phyloP scores from a whole-genome alignment of 2,113 vertebrate genomes.

The Struthio camelus region DNA sequence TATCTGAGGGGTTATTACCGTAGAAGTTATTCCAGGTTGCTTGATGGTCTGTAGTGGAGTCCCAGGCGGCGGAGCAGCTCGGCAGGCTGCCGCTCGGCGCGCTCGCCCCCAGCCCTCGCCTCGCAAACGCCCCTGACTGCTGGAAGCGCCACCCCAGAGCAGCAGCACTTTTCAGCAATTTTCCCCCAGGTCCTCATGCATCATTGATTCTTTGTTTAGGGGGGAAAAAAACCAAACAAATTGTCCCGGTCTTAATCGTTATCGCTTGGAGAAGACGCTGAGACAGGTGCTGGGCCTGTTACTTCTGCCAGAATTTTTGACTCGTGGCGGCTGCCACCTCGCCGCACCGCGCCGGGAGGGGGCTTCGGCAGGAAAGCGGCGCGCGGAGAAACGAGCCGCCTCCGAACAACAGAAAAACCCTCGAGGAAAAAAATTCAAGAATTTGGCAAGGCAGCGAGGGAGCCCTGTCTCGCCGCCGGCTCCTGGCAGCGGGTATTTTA shows the following conservation, averaged over 20 bases:
- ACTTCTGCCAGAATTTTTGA: constrained; percentile 50
- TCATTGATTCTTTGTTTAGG: constrained; percentile 73
- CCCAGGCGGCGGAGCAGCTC: constrained; percentile 74
- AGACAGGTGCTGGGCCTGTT: constrained; percentile 44
- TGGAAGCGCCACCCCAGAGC: no score
- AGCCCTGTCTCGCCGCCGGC: no score
- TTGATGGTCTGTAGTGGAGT: constrained; percentile 82
- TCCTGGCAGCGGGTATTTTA: no score
- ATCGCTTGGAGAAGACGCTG: constrained; percentile 45
- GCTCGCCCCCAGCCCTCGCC: constrained; percentile 70
- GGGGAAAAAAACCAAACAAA: constrained; percentile 61
- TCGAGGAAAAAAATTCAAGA: background rate
- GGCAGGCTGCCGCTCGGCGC: constrained; percentile 66
- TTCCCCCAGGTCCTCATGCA: constrained; percentile 42
- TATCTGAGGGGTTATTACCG: constrained; percentile 83
- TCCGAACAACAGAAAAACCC: background rate
- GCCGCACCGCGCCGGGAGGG: background rate
- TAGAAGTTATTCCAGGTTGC: constrained; percentile 83
- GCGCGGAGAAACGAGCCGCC: background rate
- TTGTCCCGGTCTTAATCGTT: constrained; percentile 73
- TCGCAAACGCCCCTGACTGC: no score
- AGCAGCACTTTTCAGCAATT: no score
- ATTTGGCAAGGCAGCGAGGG: background rate
- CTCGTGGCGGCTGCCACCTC: constrained; percentile 34
- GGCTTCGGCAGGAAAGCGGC: background rate